phyloP scores from a whole-genome alignment of 2,113 vertebrate genomes.

The Crotalus tigris region DNA sequence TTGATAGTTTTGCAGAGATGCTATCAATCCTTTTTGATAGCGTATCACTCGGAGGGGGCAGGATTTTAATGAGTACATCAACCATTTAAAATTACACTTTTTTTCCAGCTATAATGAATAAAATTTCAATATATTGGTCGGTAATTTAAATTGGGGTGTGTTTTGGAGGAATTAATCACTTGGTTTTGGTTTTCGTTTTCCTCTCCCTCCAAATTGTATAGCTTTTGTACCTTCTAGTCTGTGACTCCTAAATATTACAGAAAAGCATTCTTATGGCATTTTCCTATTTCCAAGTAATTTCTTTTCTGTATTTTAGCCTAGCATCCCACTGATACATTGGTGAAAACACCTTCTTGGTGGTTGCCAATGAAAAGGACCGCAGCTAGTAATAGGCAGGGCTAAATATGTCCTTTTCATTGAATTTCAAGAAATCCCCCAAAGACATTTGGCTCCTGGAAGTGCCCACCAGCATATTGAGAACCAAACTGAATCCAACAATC shows the following conservation, averaged over 20 bases:
- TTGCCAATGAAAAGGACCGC: not conserved
- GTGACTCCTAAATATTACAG: not conserved
- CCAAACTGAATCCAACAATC: not conserved
- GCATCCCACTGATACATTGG: not conserved
- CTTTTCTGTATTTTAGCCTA: not conserved
- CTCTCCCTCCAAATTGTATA: not conserved
- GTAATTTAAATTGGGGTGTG: not conserved
- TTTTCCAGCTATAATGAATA: not conserved
- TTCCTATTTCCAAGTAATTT: not conserved
- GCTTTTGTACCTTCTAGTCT: not conserved
- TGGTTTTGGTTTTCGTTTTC: not conserved
- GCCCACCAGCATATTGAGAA: not conserved
- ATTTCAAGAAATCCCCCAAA: not conserved
- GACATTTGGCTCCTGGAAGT: not conserved
- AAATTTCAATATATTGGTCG: not conserved
- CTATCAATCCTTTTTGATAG: not conserved
- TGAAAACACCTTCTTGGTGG: not conserved
- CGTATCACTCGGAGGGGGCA: not conserved
- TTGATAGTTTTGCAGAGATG: not conserved
- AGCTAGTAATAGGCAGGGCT: not conserved
- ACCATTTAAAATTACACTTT: not conserved
- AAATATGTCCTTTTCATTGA: not conserved
- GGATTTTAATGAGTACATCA: not conserved
- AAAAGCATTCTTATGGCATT: not conserved
- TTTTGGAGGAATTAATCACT: not conserved